These are phyloP conservation scores for Apodemia duryi DNA, from an alignment of 2,888 invertebrate species.

Conservation along the genomic window DNA sequence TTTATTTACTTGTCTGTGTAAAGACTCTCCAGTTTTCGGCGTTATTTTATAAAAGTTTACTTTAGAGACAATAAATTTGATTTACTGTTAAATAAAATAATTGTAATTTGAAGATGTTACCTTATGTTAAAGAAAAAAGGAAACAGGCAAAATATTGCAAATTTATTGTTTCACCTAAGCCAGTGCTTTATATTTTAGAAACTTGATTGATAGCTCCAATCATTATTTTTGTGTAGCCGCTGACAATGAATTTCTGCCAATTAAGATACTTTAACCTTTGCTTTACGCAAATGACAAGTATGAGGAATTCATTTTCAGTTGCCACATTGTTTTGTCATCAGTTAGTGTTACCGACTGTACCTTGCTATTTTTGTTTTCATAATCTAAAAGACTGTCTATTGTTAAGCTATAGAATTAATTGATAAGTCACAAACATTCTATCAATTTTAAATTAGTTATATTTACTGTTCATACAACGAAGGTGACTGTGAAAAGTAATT, in stretches of 20 bases:
- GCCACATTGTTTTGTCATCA: conserved; percentile 20
- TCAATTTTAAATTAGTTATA: conserved; percentile 59
- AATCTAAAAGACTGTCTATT: conserved; percentile 77
- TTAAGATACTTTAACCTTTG: conserved; percentile 5
- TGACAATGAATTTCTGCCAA: conserved; percentile 28
- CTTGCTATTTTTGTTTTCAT: conserved; percentile 50
- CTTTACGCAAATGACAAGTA: too few species aligned
- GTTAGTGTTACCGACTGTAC: conserved; percentile 38
- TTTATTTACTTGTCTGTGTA: conserved; percentile 1
- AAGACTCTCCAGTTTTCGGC: conserved; percentile 3
- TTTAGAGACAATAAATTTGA: conserved; percentile 6
- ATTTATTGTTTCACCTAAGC: conserved; percentile 1
- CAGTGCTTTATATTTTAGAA: conserved; percentile 6
- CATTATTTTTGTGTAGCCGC: background rate
- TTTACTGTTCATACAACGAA: conserved; percentile 69
- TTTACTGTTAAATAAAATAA: background rate
- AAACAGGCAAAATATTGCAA: background rate
- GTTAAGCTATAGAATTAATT: conserved; percentile 71
- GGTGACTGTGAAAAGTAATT: conserved; percentile 53
- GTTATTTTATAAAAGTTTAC: background rate
- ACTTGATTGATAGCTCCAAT: conserved; percentile 4
- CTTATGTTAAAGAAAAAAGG: background rate
- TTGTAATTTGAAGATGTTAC: background rate
- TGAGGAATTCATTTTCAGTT: conserved; percentile 22
- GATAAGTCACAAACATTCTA: conserved; percentile 75